Conservation (phyloP, 2,113 vertebrate genomes). For the Mohoua ochrocephala region DNA sequence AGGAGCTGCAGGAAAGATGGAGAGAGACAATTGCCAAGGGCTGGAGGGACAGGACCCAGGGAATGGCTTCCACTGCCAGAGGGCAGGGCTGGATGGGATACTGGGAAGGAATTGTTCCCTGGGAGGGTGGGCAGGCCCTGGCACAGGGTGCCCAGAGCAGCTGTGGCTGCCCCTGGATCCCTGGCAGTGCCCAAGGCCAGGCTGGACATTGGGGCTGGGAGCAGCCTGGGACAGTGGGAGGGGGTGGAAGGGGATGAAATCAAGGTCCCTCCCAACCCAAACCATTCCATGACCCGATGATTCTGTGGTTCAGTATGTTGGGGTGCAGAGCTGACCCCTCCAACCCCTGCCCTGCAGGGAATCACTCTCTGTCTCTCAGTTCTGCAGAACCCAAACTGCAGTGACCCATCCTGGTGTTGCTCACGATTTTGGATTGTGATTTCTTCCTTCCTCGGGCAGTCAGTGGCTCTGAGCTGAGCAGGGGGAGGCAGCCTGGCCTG, state of each 20-base stretch:
- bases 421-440: background rate
- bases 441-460: background rate
- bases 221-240: background rate
- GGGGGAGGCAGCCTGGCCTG: background rate
- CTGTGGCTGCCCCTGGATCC: background rate
- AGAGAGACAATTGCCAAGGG: background rate
- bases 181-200: background rate
- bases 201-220: background rate
- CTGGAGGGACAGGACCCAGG: background rate
- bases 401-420: rapidly evolving
- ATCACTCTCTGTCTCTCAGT: background rate
- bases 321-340: background rate
- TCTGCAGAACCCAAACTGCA: background rate
- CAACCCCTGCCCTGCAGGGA: background rate
- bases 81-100: background rate
- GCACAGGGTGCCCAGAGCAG: background rate
- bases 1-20: background rate
- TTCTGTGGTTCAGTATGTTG: background rate
- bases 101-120: background rate
- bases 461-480: background rate
- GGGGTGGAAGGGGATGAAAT: no score
- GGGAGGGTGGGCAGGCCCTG: background rate
- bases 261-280: no score
- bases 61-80: background rate
- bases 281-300: no score